Percentiles rank a stretch among this genome's conserved stretches.
Conservation (phyloP, 2,888 invertebrate species). For the Vesta saturnalis region DNA sequence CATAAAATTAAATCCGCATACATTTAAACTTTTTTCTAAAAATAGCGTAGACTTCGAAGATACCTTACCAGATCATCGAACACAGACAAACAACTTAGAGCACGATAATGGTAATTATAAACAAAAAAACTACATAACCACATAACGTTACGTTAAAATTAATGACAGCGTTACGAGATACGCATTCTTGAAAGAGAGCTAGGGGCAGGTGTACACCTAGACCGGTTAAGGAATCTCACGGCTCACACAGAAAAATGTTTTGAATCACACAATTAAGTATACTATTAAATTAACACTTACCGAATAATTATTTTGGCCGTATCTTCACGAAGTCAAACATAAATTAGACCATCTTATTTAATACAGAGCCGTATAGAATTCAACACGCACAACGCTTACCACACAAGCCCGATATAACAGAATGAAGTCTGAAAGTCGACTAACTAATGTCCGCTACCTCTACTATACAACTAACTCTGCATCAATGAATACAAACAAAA, state of each 20-base stretch:
- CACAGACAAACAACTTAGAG: too few relatives aligned
- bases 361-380: too few relatives aligned
- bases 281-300: background rate
- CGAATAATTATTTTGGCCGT: background rate
- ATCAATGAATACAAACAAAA: slow-evolving; percentile 9
- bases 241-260: too few relatives aligned
- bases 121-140: background rate
- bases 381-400: too few relatives aligned
- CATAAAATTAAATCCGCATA: background rate
- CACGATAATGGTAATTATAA: background rate
- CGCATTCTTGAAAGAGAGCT: background rate
- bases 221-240: background rate
- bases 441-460: background rate
- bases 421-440: background rate
- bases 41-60: background rate
- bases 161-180: too few relatives aligned
- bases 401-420: too few relatives aligned
- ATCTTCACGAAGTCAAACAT: background rate
- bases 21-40: background rate
- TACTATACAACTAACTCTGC: background rate
- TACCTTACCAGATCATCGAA: background rate
- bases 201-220: background rate
- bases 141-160: too few relatives aligned
- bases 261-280: background rate
- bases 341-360: background rate